Evolutionary conservation across 2,888 invertebrate species (phyloP).

Genomic region (Diarsia rubi): DNA sequence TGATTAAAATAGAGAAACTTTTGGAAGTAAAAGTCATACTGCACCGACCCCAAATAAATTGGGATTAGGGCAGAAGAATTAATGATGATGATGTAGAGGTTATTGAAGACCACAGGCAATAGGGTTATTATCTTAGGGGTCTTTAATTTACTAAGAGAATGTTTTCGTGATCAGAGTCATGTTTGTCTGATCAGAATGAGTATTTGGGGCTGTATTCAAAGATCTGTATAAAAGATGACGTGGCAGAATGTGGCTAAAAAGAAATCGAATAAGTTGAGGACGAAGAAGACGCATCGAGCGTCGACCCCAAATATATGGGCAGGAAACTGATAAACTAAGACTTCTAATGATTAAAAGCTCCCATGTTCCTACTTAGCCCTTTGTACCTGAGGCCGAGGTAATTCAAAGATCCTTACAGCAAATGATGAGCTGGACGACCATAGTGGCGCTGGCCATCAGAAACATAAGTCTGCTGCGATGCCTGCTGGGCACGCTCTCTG

Average conservation of each 20-base stretch:
- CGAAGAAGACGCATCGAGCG: neutral
- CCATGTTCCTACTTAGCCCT: too few relatives aligned
- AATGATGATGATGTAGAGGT: too few relatives aligned
- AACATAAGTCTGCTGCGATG: constrained; percentile 81
- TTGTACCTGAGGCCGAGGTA: too few relatives aligned
- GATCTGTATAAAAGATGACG: neutral
- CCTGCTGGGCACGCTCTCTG: constrained; percentile 78
- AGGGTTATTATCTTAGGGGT: neutral
- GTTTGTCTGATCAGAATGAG: neutral
- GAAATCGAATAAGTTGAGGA: neutral
- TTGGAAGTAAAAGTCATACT: too few relatives aligned
- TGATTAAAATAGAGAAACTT: too few relatives aligned
- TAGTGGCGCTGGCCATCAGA: constrained; percentile 82
- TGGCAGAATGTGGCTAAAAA: neutral
- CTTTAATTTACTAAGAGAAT: constrained; percentile 5
- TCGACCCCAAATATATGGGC: neutral
- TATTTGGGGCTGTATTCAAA: neutral
- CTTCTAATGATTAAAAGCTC: too few relatives aligned
- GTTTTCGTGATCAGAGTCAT: neutral
- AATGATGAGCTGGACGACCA: constrained; percentile 80
- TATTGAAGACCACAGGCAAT: neutral
- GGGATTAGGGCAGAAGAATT: too few relatives aligned
- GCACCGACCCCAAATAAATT: too few relatives aligned
- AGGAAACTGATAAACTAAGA: too few relatives aligned
- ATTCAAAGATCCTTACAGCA: constrained; percentile 71